Percentiles rank a stretch among this genome's conserved stretches.
Conservation (phyloP, 2,113 vertebrate species). For the Tauraco erythrolophus region DNA sequence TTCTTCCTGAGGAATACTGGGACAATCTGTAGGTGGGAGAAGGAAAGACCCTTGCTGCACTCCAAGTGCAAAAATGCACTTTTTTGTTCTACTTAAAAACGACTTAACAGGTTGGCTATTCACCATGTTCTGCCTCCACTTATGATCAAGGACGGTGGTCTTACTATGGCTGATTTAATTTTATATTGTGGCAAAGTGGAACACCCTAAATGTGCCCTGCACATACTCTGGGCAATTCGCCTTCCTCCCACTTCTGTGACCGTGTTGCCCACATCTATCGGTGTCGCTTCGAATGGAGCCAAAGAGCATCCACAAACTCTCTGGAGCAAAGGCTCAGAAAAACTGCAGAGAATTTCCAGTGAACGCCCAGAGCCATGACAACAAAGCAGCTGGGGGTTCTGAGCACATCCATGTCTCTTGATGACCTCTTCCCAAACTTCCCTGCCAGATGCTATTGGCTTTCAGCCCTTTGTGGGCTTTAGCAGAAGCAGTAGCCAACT, state of each 20-base stretch:
- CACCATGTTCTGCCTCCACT: background rate
- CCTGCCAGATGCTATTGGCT: background rate
- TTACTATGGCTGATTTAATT: background rate
- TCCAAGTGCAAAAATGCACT: too few relatives aligned
- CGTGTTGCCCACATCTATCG: background rate
- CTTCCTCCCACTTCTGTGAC: background rate
- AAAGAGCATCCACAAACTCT: background rate
- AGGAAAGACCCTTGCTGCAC: background rate
- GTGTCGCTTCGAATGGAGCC: background rate
- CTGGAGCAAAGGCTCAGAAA: background rate
- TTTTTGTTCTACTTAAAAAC: background rate
- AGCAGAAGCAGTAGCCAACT: background rate
- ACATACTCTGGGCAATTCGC: background rate
- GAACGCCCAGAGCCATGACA: background rate
- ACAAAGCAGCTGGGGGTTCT: background rate
- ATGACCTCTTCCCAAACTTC: background rate
- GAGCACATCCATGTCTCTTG: background rate
- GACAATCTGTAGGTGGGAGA: background rate
- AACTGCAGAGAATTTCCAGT: background rate
- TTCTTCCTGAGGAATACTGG: background rate
- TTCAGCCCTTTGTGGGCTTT: background rate
- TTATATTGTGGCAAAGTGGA: background rate
- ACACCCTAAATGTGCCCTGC: background rate
- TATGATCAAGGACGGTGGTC: background rate
- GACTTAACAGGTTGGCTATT: background rate